These are phyloP conservation scores for Pachliopta kotzebuea DNA, from an alignment of 2,888 invertebrate genomes.

Conservation along the genomic window DNA sequence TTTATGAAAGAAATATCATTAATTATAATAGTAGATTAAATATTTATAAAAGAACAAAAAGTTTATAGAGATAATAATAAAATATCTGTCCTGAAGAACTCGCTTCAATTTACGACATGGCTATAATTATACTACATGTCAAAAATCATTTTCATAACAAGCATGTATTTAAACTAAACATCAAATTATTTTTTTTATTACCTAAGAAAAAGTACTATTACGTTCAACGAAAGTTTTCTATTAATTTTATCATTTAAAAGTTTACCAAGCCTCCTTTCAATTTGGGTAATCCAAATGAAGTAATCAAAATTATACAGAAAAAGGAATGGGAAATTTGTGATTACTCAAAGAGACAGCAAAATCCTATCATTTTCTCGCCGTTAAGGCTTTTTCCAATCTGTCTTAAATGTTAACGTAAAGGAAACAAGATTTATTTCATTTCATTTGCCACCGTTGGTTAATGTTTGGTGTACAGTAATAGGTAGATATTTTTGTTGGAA, in stretches of 20 bases:
- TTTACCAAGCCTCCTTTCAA: conserved; percentile 29
- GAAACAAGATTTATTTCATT: conserved; percentile 44
- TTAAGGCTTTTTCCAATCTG: conserved; percentile 61
- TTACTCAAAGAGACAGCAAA: conserved; percentile 63
- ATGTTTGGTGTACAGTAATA: conserved; percentile 9
- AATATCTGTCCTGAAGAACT: too few relatives aligned
- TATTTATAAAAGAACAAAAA: not conserved
- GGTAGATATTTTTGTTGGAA: not conserved
- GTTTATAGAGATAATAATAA: too few relatives aligned
- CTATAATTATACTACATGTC: not conserved
- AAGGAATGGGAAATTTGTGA: conserved; percentile 53
- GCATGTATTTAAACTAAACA: conserved; percentile 2
- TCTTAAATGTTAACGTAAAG: conserved; percentile 46
- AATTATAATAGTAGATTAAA: not conserved
- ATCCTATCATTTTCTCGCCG: conserved; percentile 55
- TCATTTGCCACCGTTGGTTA: conserved; percentile 31
- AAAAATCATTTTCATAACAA: not conserved
- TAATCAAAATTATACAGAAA: conserved; percentile 52
- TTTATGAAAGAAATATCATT: not conserved
- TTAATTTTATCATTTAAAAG: conserved; percentile 16
- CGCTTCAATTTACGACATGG: too few relatives aligned
- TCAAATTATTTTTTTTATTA: not conserved
- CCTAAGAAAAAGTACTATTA: not conserved
- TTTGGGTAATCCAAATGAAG: conserved; percentile 51
- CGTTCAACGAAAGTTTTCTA: conserved; percentile 30